Base-by-base conservation (phyloP, 2,113 vertebrate species). In the Aspidoscelis tigris region DNA sequence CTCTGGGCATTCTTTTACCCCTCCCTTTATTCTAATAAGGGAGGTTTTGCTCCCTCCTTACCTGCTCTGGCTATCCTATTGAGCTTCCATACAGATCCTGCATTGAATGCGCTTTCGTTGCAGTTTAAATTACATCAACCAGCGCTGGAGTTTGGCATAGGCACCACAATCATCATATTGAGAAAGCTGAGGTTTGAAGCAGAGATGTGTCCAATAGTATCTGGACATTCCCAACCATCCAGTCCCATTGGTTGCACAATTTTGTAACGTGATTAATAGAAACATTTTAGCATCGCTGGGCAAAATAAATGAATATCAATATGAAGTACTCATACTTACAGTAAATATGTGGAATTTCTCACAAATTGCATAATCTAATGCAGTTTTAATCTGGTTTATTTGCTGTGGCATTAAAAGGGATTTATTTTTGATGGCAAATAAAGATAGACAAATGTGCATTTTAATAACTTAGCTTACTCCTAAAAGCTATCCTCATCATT, bases 301-400 rank as follows among this genome's bases (percentile, higher is more conserved):
- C 78, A 85, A 79, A 65, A 21, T 7, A 39, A 44, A 33, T 84
- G 68, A 79, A 72, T 73, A 39, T 50, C 70, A 84, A 50, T 41
- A 43, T 79, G 68, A 84, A 65, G 43, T 12, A 65, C 71, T 84
- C 70, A 50, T n/a, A 11, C 61, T 79, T 82, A 41, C 20, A 66
- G 20, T 73, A 79, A 47, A 65, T 78, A 61, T 64, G 41, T 71
- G 53, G 64, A 33, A 20, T 78, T 65, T 79, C 53, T 11, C 18
- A 39, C 14, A 78, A 50, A 65, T 78, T 84, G 76, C 55, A 79
- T 74, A 84, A 79, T 64, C 47, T 41, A 74, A 84, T 73, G 43
- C 79, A 66, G 22, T 33, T 53, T 43, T 79, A 79, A 84, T 84
- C 64, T 84, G 43, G 79, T 79, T 82, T 84, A 80, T 84, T 79